Evolutionary conservation across 2,113 vertebrate species (phyloP).

Genomic region (Salvelinus fontinalis): DNA sequence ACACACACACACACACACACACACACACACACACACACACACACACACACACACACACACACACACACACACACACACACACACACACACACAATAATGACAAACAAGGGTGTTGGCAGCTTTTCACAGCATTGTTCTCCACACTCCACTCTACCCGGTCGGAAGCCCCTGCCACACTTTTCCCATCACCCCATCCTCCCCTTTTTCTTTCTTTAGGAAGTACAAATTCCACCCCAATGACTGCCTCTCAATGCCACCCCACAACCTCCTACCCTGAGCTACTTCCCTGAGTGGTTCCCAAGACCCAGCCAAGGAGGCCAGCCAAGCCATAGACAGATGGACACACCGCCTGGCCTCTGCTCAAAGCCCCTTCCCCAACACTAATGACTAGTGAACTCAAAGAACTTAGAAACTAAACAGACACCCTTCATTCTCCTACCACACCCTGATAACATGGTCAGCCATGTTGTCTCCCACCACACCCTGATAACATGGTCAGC

Average conservation of each 20-base stretch:
- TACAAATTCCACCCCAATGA: too few species aligned
- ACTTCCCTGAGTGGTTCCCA: too few species aligned
- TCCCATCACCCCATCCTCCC: too few species aligned
- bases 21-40: not conserved
- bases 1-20: not conserved
- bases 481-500: not conserved
- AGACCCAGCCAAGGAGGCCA: too few species aligned
- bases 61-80: not conserved
- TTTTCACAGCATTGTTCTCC: constrained; percentile 3
- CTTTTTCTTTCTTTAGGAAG: not conserved
- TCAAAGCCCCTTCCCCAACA: not conserved
- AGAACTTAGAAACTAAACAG: not conserved
- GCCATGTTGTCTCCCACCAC: not conserved
- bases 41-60: not conserved
- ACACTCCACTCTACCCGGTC: not conserved
- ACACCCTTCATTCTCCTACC: not conserved
- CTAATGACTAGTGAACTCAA: not conserved
- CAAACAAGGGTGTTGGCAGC: not conserved
- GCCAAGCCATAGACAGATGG: not conserved
- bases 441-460: not conserved
- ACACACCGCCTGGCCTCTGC: not conserved
- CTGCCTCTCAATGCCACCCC: too few species aligned
- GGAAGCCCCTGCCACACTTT: not conserved
- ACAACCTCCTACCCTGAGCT: too few species aligned
- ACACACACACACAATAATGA: not conserved